Conservation (phyloP, 2,888 invertebrate species). For the Papilio gigon region DNA sequence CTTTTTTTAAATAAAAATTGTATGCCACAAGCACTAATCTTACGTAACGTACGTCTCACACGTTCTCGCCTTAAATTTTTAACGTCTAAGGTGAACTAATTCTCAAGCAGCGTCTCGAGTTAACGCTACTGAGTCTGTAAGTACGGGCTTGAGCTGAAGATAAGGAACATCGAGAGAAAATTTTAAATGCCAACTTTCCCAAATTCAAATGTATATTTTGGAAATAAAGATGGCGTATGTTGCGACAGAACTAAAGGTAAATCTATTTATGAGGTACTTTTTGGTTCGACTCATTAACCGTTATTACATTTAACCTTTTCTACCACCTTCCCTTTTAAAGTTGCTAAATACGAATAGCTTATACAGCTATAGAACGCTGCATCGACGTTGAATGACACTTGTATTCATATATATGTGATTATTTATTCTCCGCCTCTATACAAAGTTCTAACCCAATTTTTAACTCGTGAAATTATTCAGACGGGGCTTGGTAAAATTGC, state of each 20-base stretch:
- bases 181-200: slow-evolving; percentile 38
- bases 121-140: slow-evolving; percentile 66
- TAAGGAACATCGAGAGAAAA: slow-evolving; percentile 59
- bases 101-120: slow-evolving; percentile 44
- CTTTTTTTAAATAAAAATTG: not conserved
- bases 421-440: not conserved
- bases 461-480: not conserved
- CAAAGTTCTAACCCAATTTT: not conserved
- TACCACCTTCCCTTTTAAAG: not conserved
- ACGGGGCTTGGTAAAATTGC: not conserved
- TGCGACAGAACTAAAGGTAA: not conserved
- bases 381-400: too few relatives aligned
- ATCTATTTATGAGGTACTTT: not conserved
- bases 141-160: slow-evolving; percentile 59
- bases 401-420: too few relatives aligned
- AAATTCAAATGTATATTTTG: not conserved
- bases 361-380: not conserved
- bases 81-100: slow-evolving; percentile 30
- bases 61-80: slow-evolving; percentile 40
- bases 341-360: not conserved
- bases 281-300: not conserved
- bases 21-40: not conserved
- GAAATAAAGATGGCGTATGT: not conserved
- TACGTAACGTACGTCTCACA: slow-evolving; percentile 18
- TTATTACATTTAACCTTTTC: too few relatives aligned